A percentile compares a stretch with the other conserved stretches of the same genome.
phyloP scores from a whole-genome alignment of 2,888 invertebrate genomes.

The Orgyia antiqua region DNA sequence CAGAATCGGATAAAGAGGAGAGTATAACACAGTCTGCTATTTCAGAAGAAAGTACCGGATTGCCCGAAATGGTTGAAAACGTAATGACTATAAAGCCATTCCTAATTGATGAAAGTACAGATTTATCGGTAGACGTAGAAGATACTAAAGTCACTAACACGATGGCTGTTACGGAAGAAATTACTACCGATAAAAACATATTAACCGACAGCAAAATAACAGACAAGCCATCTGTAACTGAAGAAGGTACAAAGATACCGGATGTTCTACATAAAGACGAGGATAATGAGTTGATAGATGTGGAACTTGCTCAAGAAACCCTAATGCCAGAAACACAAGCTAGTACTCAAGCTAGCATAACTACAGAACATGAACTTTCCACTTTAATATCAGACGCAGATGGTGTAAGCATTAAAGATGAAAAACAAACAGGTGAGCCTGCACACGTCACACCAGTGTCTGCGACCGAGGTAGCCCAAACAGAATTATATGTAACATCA shows the following conservation, averaged over 20 bases:
- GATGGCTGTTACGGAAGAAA: constrained; percentile 2
- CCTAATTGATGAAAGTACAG: constrained; percentile 5
- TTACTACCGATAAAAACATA: constrained; percentile 3
- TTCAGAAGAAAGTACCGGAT: constrained; percentile 1
- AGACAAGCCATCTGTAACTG: constrained; percentile 5
- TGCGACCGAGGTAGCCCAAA: not conserved
- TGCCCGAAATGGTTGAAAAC: constrained; percentile 3
- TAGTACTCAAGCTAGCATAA: not conserved
- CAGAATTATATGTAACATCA: not conserved
- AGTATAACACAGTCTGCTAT: constrained; percentile 2
- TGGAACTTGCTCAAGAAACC: not conserved
- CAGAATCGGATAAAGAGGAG: constrained; percentile 2
- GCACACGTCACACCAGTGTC: constrained; percentile 8
- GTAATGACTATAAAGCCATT: constrained; percentile 2
- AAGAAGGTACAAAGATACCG: constrained; percentile 7
- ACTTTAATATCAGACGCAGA: too few species aligned
- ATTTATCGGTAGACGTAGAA: constrained; percentile 2
- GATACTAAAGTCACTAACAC: constrained; percentile 2
- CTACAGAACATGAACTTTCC: not conserved
- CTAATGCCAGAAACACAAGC: not conserved
- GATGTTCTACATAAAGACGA: constrained; percentile 4
- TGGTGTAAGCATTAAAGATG: too few species aligned
- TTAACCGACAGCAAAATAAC: not conserved
- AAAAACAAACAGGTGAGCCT: constrained; percentile 9
- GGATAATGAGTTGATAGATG: not conserved